Base-by-base conservation (phyloP, 2,113 vertebrate species). In the Ariopsis seemanni region DNA sequence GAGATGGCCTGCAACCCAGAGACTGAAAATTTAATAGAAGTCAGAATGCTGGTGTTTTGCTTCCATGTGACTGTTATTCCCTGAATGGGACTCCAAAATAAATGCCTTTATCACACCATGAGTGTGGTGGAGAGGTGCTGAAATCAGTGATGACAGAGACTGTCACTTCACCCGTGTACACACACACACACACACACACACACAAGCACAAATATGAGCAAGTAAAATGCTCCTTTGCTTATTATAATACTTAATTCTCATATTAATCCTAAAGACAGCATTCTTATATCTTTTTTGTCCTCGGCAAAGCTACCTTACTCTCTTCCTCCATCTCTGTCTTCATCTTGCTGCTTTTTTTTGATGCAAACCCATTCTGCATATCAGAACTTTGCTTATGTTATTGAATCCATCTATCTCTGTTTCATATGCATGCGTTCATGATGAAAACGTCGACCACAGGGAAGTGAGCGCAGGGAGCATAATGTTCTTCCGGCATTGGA, bases 321-420 rank as follows among this genome's bases (percentile, higher is more conserved):
- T 34, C 27, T 81, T 58, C 25, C 57, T 65, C 18, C 25, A 50
- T 57, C 17, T 52, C 53, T 27, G 12, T 25, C 57, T 80, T n/a
- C 6, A 18, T 48, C 57, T 67, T 15, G 12, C 60, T 34, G 27
- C n/a, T 34, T 25, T 18, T 18, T 12, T 42, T 85, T 55, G 17
- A 34, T 58, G 17, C 86, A 87, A 65, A 67, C 71, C 57, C 9
- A n/a, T 63, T 87, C 11, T 82, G 87, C 80, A 88, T 88, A 87
- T 86, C 83, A 63, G 27, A 83, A 80, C 84, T 57, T 78, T 89
- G 81, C 89, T 85, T 52, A 55, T 53, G 82, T 90, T 88, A 91
- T 90, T 91, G 89, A 50, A 88, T 88, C 78, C 88, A 90, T 90
- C 88, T 81, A 91, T 91, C 86, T 90, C 82, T 52, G 84, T 77